Percentiles rank a stretch among this genome's conserved stretches.
Evolutionary conservation across 1,140 invertebrate species (phyloP).

Genomic region (Hormaphis cornu): DNA sequence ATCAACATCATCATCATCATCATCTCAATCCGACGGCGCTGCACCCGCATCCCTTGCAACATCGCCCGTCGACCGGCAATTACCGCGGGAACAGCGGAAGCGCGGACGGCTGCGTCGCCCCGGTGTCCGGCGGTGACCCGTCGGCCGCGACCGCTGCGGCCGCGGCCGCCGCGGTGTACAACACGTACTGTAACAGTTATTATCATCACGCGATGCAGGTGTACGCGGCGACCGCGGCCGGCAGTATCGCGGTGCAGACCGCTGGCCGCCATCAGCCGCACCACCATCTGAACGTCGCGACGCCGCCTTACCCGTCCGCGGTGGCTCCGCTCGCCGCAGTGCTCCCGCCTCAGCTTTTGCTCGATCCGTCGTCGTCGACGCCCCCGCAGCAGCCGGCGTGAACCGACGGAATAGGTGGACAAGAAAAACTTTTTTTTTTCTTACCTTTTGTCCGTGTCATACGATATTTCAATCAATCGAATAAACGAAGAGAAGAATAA

Average conservation of each 20-base stretch:
- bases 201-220: conserved; percentile 14
- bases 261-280: background rate
- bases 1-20: conserved; percentile 8
- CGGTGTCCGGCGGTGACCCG: background rate
- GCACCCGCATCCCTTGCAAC: background rate
- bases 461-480: too few relatives aligned
- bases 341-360: background rate
- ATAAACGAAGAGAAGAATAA: too few relatives aligned
- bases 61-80: background rate
- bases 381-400: too few relatives aligned
- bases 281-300: background rate
- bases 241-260: background rate
- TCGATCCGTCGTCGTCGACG: background rate
- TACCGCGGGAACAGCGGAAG: background rate
- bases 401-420: too few relatives aligned
- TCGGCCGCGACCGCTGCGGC: background rate
- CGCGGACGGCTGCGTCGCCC: background rate
- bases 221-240: conserved; percentile 3
- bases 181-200: conserved; percentile 20
- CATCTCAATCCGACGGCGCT: background rate
- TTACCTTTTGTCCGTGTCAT: too few relatives aligned
- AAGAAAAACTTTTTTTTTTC: too few relatives aligned
- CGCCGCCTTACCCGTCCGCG: background rate
- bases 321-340: background rate
- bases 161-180: background rate